Evolutionary conservation across 2,888 invertebrate species (phyloP), one percentile per base, ranked within the genome.

Genomic region (Apantesis nais): DNA sequence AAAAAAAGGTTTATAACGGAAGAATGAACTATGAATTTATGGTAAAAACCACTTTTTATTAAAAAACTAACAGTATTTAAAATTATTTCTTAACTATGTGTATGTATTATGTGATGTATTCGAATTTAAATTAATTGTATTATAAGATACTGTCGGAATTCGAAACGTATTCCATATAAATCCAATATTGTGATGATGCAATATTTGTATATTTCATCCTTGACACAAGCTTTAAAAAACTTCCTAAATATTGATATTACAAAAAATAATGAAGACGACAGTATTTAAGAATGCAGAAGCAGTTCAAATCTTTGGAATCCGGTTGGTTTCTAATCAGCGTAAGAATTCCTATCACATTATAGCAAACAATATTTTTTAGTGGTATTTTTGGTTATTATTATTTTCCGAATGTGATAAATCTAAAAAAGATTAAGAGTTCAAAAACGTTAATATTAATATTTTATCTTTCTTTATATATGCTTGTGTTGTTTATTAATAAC

Each of bases 181-280:
- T 41, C 7, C 44, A 66, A 31, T 37, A 66, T 11, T 19, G 55
- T 55, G 11, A 19, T 52, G 22, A 58, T 66, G 9, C 25, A 63
- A 31, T 61, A 55, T 25, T 25, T 55, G 39, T 41, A 44, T 63
- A 22, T 22, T 44, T 8, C 29, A 16, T 16, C 44, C 63, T 63
- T 63, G 63, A 63, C 29, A 29, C 31, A 63, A 63, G 29, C 55
- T 29, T 63, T 63, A 44, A 44, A 63, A 25, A 63, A 41, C 63
- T 63, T 63, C 63, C 41, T 63, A 16, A 19, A 19, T 25, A 55
- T 55, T n/a, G 11, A 52, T 19, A 52, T n/a, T 52, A n/a, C 52
- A 52, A 52, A n/a, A 52, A n/a, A n/a, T 11, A 39, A 39, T 12
- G 39, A 52, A n/a, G 3, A 52, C n/a, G 48, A 48, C n/a, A n/a